Conservation (phyloP, 2,888 invertebrate species). For the Chrysina gloriosa region DNA sequence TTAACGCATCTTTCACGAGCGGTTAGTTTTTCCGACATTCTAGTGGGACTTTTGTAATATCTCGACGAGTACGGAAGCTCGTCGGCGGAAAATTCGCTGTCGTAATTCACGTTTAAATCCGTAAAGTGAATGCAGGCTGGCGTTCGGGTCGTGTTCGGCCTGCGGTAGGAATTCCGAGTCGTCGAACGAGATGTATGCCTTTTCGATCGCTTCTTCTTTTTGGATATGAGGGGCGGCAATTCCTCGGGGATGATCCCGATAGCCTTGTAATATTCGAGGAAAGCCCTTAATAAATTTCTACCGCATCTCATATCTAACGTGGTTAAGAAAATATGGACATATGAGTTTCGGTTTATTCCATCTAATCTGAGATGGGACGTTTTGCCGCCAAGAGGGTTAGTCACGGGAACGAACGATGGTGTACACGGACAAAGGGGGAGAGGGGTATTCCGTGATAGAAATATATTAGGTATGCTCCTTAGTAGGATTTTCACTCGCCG, state of each 20-base stretch:
- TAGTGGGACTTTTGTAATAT: slow-evolving; percentile 53
- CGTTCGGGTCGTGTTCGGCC: slow-evolving; percentile 66
- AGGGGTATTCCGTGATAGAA: no score
- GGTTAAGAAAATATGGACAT: slow-evolving; percentile 57
- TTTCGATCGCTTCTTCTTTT: slow-evolving; percentile 54
- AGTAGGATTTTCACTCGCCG: no score
- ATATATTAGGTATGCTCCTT: no score
- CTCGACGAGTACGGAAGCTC: slow-evolving; percentile 59
- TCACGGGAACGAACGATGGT: no score
- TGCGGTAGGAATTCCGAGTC: slow-evolving; percentile 62
- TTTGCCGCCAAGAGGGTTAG: not conserved
- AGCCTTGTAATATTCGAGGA: slow-evolving; percentile 84
- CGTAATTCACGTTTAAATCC: slow-evolving; percentile 69
- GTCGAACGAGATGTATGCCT: slow-evolving; percentile 54
- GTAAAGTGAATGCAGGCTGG: slow-evolving; percentile 68
- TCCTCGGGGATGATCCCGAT: slow-evolving; percentile 73
- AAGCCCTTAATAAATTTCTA: slow-evolving; percentile 79
- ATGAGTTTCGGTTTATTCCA: no score
- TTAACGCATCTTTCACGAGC: slow-evolving; percentile 24
- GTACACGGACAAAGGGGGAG: no score
- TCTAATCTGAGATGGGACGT: no score
- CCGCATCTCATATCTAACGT: slow-evolving; percentile 79
- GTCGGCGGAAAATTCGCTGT: slow-evolving; percentile 68
- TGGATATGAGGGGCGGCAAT: slow-evolving; percentile 49
- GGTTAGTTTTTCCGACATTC: slow-evolving; percentile 42